A percentile compares a stretch with the other conserved stretches of the same genome.
These are phyloP conservation scores for Drosophila subsilvestris DNA, from an alignment of 2,888 invertebrate genomes.

Conservation along the genomic window DNA sequence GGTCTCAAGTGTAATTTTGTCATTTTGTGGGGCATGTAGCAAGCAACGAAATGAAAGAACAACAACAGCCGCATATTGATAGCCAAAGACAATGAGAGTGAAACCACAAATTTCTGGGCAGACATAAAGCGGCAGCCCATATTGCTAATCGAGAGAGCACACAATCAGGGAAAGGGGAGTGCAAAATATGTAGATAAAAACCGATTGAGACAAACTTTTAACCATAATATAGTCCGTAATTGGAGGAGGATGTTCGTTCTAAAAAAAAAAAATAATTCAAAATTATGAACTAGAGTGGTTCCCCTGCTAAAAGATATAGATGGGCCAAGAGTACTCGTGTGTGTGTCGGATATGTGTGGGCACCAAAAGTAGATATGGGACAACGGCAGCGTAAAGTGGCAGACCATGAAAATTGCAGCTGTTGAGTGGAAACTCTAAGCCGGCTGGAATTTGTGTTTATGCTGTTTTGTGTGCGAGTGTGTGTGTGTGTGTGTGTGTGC, in stretches of 20 bases:
- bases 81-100: slow-evolving; percentile 35
- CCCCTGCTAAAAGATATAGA: background rate
- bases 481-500: slow-evolving; percentile 5
- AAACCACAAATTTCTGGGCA: slow-evolving; percentile 22
- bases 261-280: background rate
- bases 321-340: background rate
- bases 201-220: background rate
- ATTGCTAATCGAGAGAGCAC: slow-evolving; percentile 27
- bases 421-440: slow-evolving; percentile 27
- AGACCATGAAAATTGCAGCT: slow-evolving; percentile 33
- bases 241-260: background rate
- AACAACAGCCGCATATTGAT: slow-evolving; percentile 76
- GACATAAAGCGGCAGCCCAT: slow-evolving; percentile 51
- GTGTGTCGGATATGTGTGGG: slow-evolving; percentile 7
- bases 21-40: slow-evolving; percentile 43
- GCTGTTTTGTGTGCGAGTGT: slow-evolving; percentile 1
- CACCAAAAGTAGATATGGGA: slow-evolving; percentile 16
- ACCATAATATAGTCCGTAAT: background rate
- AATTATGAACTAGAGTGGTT: background rate
- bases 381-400: slow-evolving; percentile 6
- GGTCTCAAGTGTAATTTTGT: slow-evolving; percentile 64
- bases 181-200: background rate
- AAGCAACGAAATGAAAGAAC: slow-evolving; percentile 64
- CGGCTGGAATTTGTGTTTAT: slow-evolving; percentile 21
- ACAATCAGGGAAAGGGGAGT: slow-evolving; percentile 6